phyloP scores from a whole-genome alignment of 2,113 vertebrate species.

The Heptranchias perlo region DNA sequence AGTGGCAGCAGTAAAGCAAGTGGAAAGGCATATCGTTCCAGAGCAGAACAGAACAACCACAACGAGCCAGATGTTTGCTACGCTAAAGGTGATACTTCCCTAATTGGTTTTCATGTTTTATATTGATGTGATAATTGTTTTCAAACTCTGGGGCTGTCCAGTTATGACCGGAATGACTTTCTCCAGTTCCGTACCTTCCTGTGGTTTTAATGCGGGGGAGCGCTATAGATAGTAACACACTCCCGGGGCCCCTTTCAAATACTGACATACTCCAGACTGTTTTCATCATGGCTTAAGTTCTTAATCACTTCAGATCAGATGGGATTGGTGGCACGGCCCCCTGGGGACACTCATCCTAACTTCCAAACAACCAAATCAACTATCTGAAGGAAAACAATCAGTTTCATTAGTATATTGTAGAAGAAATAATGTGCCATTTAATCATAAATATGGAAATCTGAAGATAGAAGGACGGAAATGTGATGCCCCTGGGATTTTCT shows the following conservation, averaged over 20 bases:
- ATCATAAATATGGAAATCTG: background rate
- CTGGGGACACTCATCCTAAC: background rate
- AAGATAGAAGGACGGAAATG: background rate
- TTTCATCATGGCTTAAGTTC: background rate
- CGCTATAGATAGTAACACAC: background rate
- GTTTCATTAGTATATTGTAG: background rate
- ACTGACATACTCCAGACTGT: background rate
- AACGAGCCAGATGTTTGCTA: background rate
- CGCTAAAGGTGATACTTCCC: conserved; percentile 11
- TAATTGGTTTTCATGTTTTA: background rate
- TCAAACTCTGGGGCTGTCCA: background rate
- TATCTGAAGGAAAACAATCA: background rate
- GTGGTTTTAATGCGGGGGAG: background rate
- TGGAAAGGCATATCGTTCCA: background rate
- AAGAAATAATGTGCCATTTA: background rate
- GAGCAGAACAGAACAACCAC: background rate
- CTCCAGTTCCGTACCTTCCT: background rate
- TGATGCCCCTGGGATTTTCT: background rate
- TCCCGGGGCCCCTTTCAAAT: background rate
- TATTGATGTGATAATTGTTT: background rate
- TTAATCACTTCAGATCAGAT: background rate
- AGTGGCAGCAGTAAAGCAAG: background rate
- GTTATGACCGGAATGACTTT: background rate
- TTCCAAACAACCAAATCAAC: background rate
- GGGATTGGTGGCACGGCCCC: background rate